Percentiles rank a stretch among this genome's conserved stretches.
Evolutionary conservation across 2,113 vertebrate species (phyloP).

Genomic region (Toxotes jaculatrix): DNA sequence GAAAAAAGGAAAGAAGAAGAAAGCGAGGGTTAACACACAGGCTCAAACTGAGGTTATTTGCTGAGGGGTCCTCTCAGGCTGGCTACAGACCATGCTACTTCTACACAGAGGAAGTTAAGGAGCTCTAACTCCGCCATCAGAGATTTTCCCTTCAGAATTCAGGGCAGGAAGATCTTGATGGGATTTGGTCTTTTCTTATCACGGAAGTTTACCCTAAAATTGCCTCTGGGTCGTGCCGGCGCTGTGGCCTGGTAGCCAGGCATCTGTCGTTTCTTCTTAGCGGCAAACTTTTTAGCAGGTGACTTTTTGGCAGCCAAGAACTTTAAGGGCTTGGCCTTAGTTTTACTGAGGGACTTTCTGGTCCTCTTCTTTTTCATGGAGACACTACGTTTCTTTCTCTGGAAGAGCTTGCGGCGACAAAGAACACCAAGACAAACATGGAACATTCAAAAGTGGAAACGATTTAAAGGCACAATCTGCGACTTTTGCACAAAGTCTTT

Average conservation of each 20-base stretch:
- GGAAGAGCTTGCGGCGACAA: conserved; percentile 84
- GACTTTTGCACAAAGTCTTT: conserved; percentile 26
- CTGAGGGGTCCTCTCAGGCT: conserved; percentile 73
- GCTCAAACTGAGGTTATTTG: conserved; percentile 74
- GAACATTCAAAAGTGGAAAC: conserved; percentile 71
- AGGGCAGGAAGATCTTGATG: conserved; percentile 94
- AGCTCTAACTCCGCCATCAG: conserved; percentile 86
- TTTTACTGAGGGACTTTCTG: conserved; percentile 88
- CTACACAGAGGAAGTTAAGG: conserved; percentile 86
- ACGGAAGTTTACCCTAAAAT: conserved; percentile 92
- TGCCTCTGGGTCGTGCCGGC: conserved; percentile 86
- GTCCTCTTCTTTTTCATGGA: conserved; percentile 92
- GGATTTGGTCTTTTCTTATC: conserved; percentile 74
- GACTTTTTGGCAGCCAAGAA: conserved; percentile 88
- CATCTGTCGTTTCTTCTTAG: conserved; percentile 92
- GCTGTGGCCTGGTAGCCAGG: conserved; percentile 88
- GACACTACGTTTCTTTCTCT: conserved; percentile 94
- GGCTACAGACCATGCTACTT: conserved; percentile 79
- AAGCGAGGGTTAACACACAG: conserved; percentile 76
- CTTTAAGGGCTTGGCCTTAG: conserved; percentile 91
- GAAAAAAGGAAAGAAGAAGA: conserved; percentile 83
- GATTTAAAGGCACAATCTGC: conserved; percentile 40
- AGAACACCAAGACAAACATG: conserved; percentile 79
- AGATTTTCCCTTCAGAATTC: conserved; percentile 91
- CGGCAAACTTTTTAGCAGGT: conserved; percentile 87